Percentiles rank a stretch among this genome's conserved stretches.
These are phyloP conservation scores for Rhopilema esculentum DNA, from an alignment of 30 jellyfish, hydroid and myxozoan genomes.

Conservation along the genomic window DNA sequence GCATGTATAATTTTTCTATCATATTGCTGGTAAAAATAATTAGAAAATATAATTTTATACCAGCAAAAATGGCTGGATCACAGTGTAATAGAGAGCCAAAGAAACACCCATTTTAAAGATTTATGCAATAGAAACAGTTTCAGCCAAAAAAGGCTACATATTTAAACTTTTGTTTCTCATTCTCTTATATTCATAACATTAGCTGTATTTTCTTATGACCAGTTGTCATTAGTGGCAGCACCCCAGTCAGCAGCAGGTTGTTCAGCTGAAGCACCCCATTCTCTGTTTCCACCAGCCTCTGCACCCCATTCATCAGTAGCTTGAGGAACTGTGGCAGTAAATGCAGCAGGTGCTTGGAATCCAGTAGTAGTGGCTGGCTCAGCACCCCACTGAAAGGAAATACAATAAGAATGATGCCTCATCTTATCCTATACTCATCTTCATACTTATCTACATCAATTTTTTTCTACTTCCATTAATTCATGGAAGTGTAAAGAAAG, in stretches of 20 bases:
- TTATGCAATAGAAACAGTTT: too few relatives aligned
- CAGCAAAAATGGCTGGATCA: too few relatives aligned
- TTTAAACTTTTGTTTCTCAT: background rate
- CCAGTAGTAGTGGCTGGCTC: slow-evolving; percentile 73
- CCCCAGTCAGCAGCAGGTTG: slow-evolving; percentile 57
- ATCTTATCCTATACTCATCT: too few relatives aligned
- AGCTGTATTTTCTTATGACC: slow-evolving; percentile 5
- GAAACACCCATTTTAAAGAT: too few relatives aligned
- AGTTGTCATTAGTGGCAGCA: slow-evolving; percentile 32
- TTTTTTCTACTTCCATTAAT: too few relatives aligned
- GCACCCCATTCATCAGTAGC: slow-evolving; percentile 94
- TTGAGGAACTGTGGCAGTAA: slow-evolving; percentile 38
- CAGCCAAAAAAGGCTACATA: background rate
- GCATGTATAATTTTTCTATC: too few relatives aligned
- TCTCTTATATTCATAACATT: background rate
- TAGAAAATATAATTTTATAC: too few relatives aligned
- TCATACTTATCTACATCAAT: too few relatives aligned
- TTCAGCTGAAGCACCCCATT: slow-evolving; percentile 71
- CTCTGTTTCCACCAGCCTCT: slow-evolving; percentile 46
- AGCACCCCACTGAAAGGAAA: slow-evolving; percentile 76
- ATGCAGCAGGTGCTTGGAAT: slow-evolving; percentile 69
- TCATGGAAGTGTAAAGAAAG: too few relatives aligned
- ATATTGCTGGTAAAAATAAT: too few relatives aligned
- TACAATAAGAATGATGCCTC: background rate
- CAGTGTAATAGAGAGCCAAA: too few relatives aligned